Evolutionary conservation across 2,113 vertebrate genomes (phyloP), one percentile per base, ranked within the genome.

Genomic region (Zosterops hypoxanthus): DNA sequence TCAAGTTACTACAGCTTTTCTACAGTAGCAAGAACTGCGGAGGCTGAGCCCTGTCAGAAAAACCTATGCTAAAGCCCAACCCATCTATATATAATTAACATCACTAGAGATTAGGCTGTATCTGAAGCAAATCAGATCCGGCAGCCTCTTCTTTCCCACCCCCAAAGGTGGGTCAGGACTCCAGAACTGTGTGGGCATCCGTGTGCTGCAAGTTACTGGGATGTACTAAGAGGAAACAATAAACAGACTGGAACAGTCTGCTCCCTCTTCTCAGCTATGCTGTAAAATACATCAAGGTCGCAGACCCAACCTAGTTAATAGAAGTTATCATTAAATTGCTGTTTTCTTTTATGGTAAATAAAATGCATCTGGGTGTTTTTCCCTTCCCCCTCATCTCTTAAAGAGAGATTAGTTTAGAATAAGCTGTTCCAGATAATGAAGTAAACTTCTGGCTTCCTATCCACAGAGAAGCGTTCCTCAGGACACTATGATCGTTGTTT

Each of bases 341-440:
- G 79, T 31, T 93, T 94, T 93, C 63, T 88, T 95, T 83, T 59
- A 49, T 1, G 3, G 81, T 75, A 95, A 95, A 95, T 92, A 92
- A 87, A 94, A 95, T 53, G 56, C 71, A 84, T 91, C 68, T 71
- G 61, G 46, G 39, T 15, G 0, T 4, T 47, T 71, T 60, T 66
- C 86, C 56, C 82, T 88, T 92, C 88, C 89, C 81, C 60, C 83
- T 88, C 88, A 28, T 53, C 80, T 94, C 88, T 92, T 88, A 92
- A 93, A 96, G 96, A 95, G 75, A 97, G 95, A 97, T 96, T 89
- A 88, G 94, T 83, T 94, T 64, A 90, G 39, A 97, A 94, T 88
- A 97, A 96, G 57, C 93, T 90, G 95, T 96, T 97, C 95, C 92
- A 96, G 88, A 93, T 92, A 87, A 97, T 52, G 60, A 97, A 97